Conservation (phyloP, 2,113 vertebrate genomes). For the Hemichromis elongatus region DNA sequence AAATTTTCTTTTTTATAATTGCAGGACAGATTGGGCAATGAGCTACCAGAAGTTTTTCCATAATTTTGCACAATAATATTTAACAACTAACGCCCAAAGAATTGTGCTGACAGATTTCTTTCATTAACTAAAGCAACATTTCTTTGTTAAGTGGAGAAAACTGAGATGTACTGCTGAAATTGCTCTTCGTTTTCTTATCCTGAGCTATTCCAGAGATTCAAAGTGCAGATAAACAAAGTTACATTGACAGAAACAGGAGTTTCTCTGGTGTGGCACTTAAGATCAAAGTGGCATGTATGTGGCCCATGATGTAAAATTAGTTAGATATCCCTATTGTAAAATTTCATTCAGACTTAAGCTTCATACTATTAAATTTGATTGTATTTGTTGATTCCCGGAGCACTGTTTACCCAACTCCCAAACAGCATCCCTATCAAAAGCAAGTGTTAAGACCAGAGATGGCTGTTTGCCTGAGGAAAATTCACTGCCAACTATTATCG, state of each 20-base stretch:
- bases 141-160: background rate
- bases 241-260: background rate
- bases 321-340: too few relatives aligned
- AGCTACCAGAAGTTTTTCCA: accelerated
- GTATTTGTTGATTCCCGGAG: background rate
- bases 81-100: background rate
- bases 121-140: background rate
- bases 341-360: background rate
- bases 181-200: background rate
- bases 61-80: background rate
- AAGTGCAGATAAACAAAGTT: background rate
- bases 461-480: background rate
- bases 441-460: background rate
- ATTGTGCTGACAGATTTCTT: accelerated
- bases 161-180: background rate
- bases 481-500: background rate
- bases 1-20: background rate
- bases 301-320: too few relatives aligned
- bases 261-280: background rate
- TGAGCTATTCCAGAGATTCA: background rate
- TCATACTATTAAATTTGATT: background rate
- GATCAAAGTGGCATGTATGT: too few relatives aligned
- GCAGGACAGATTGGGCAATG: background rate
- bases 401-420: background rate
- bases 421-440: background rate